Percentiles rank a stretch among this genome's conserved stretches.
Evolutionary conservation across 2,888 invertebrate species (phyloP).

Genomic region (Prosopocoilus inquinatus): DNA sequence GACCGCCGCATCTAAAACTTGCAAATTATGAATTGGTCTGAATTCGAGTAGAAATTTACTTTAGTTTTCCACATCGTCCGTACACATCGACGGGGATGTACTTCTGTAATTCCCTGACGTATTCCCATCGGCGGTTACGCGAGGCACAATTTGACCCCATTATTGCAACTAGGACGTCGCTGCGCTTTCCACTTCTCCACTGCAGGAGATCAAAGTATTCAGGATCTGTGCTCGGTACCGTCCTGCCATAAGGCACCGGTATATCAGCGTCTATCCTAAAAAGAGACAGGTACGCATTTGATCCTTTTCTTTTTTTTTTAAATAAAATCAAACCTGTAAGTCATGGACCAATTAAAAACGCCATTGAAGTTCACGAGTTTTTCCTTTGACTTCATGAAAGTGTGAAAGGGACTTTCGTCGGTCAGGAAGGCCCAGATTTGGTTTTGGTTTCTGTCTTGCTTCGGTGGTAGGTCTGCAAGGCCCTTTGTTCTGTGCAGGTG

Average conservation of each 20-base stretch:
- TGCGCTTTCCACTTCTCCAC: slow-evolving; percentile 47
- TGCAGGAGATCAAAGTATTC: slow-evolving; percentile 13
- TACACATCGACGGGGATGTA: slow-evolving; percentile 60
- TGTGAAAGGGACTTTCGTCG: slow-evolving; percentile 65
- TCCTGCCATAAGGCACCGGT: slow-evolving; percentile 66
- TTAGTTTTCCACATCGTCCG: slow-evolving; percentile 56
- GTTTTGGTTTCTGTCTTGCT: slow-evolving; percentile 44
- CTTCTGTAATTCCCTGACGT: slow-evolving; percentile 57
- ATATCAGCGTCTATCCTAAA: slow-evolving; percentile 63
- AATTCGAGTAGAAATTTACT: slow-evolving; percentile 25
- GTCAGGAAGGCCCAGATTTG: slow-evolving; percentile 71
- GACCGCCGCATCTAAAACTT: slow-evolving; percentile 59
- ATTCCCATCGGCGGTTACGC: slow-evolving; percentile 53
- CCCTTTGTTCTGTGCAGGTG: slow-evolving; percentile 55
- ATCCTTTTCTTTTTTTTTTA: background rate
- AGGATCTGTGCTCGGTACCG: slow-evolving; percentile 40
- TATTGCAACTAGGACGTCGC: slow-evolving; percentile 54
- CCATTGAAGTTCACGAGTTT: slow-evolving; percentile 54
- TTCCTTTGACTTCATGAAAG: slow-evolving; percentile 52
- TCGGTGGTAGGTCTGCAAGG: slow-evolving; percentile 58
- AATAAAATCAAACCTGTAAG: slow-evolving; percentile 53
- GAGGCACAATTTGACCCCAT: slow-evolving; percentile 61
- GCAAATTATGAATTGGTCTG: background rate
- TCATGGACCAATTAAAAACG: slow-evolving; percentile 73
- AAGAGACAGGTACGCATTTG: slow-evolving; percentile 4